Conservation (phyloP, 1,140 invertebrate genomes). For the Battus philenor region DNA sequence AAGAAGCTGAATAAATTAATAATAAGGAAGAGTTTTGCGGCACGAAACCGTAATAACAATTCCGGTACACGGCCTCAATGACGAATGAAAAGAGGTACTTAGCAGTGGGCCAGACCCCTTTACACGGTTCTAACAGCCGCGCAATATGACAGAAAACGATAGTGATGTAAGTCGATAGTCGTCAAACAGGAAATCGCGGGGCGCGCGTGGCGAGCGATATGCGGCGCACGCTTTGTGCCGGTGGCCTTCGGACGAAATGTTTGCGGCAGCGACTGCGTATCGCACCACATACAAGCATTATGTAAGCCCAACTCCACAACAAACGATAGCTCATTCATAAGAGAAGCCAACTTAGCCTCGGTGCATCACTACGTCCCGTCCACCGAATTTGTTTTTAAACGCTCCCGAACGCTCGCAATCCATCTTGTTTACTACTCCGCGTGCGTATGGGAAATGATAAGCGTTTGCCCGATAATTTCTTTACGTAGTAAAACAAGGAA, state of each 20-base stretch:
- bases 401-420: constrained; percentile 17
- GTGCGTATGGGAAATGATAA: constrained; percentile 39
- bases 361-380: constrained; percentile 33
- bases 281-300: constrained; percentile 58
- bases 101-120: constrained; percentile 66
- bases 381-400: constrained; percentile 25
- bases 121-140: constrained; percentile 64
- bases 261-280: constrained; percentile 40
- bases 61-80: constrained; percentile 54
- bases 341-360: constrained; percentile 42
- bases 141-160: constrained; percentile 69
- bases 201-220: constrained; percentile 64
- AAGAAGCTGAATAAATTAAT: constrained; percentile 39
- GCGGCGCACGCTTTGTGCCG: constrained; percentile 60
- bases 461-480: constrained; percentile 54
- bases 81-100: constrained; percentile 50
- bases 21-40: constrained; percentile 51
- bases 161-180: constrained; percentile 74
- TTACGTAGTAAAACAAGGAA: constrained; percentile 61
- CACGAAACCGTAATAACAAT: constrained; percentile 51
- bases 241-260: constrained; percentile 68
- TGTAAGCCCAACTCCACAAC: constrained; percentile 57
- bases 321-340: constrained; percentile 67
- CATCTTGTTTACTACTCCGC: constrained; percentile 21
- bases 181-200: constrained; percentile 72